Evolutionary conservation across 2,797 vertebrate species (phyloP).

Genomic region (Hippopotamyrus pictus): DNA sequence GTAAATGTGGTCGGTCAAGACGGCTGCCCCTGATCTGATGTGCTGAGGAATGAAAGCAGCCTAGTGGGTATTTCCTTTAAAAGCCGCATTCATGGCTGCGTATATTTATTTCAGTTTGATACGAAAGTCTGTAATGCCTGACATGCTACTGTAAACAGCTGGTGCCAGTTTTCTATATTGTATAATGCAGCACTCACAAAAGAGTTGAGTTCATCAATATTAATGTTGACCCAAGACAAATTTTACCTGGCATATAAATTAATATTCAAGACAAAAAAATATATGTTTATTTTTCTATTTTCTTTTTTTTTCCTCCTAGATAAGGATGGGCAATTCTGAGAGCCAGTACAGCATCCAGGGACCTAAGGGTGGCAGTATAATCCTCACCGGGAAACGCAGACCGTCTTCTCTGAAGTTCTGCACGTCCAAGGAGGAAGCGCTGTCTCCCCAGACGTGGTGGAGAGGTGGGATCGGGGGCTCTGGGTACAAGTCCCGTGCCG

Average conservation of each 20-base stretch:
- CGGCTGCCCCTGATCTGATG: not conserved
- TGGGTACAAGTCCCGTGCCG: conserved; percentile 73
- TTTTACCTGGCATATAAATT: conserved; percentile 34
- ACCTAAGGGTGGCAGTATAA: conserved; percentile 64
- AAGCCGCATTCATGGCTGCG: not conserved
- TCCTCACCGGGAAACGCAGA: conserved; percentile 72
- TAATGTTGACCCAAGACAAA: conserved; percentile 23
- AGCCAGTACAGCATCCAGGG: conserved; percentile 91
- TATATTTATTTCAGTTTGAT: conserved; percentile 12
- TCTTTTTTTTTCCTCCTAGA: conserved; percentile 47
- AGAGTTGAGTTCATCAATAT: not conserved
- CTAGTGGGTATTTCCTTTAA: not conserved
- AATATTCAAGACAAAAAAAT: conserved; percentile 7
- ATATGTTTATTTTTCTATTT: not conserved
- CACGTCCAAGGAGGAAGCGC: conserved; percentile 68
- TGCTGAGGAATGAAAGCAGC: not conserved
- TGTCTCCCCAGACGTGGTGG: conserved; percentile 72
- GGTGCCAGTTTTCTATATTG: not conserved
- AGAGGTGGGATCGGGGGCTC: conserved; percentile 57
- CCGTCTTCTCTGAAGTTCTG: conserved; percentile 75
- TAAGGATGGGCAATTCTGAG: conserved; percentile 89
- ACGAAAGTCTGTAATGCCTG: not conserved
- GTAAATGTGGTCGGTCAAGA: conserved; percentile 30
- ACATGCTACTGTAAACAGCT: conserved; percentile 15
- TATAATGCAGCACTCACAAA: not conserved